These are phyloP conservation scores for Lasioglossum albipes DNA, from an alignment of 1,140 invertebrate species.

Conservation along the genomic window DNA sequence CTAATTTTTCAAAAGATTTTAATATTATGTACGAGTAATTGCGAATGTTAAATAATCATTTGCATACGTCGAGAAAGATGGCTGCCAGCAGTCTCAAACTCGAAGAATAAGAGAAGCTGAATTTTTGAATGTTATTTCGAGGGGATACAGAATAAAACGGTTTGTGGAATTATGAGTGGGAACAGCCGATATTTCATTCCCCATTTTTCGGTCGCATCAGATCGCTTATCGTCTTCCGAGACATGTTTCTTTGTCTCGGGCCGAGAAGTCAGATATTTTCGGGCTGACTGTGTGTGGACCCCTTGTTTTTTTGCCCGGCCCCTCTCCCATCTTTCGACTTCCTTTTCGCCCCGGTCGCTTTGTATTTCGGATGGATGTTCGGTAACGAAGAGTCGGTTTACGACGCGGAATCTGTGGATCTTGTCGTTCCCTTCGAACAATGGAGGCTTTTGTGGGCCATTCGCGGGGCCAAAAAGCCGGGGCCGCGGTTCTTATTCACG, in stretches of 20 bases:
- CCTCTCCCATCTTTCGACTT: conserved; percentile 33
- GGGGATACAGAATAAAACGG: background rate
- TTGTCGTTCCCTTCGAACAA: conserved; percentile 27
- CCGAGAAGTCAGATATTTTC: conserved; percentile 42
- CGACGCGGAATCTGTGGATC: conserved; percentile 40
- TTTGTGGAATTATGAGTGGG: background rate
- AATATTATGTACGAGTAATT: too few species aligned
- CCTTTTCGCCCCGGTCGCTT: conserved; percentile 33
- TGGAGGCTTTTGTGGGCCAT: conserved; percentile 39
- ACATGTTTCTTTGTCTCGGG: conserved; percentile 35
- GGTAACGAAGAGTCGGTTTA: conserved; percentile 43
- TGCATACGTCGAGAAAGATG: too few species aligned
- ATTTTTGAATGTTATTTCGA: background rate
- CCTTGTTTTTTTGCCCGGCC: conserved; percentile 44
- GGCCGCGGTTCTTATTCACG: conserved; percentile 21
- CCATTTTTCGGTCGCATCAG: background rate
- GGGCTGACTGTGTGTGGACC: conserved; percentile 28
- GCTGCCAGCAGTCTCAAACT: too few species aligned
- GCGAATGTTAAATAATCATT: too few species aligned
- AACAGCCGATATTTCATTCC: background rate
- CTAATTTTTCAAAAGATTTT: too few species aligned
- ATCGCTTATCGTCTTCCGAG: background rate
- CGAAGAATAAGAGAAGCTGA: too few species aligned
- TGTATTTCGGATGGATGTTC: conserved; percentile 37
- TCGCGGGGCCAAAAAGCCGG: conserved; percentile 24